A percentile compares a stretch with the other conserved stretches of the same genome.
Conservation (phyloP, 2,888 invertebrate genomes). For the Yponomeuta malinellus region DNA sequence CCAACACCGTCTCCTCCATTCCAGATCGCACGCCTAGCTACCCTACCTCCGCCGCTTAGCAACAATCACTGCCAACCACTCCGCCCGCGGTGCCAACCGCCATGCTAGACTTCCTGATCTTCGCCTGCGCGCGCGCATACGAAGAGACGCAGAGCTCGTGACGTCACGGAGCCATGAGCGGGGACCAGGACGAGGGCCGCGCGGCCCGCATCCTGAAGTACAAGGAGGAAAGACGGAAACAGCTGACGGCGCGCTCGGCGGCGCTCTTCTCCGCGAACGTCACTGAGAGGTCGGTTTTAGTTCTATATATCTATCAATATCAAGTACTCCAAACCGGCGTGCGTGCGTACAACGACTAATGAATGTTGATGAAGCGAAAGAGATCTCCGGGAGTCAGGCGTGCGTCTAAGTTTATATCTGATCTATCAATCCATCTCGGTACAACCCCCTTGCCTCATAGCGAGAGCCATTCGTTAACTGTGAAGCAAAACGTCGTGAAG, state of each 20-base stretch:
- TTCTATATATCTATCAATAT: no score
- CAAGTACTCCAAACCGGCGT: no score
- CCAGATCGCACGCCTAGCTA: conserved; percentile 26
- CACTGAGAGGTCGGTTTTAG: conserved; percentile 53
- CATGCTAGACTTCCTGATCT: conserved; percentile 58
- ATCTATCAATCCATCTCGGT: no score
- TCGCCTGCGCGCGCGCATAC: conserved; percentile 41
- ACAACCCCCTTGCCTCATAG: no score
- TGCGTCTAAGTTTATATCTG: no score
- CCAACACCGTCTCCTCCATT: background rate
- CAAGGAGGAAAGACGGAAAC: conserved; percentile 83
- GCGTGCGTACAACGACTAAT: no score
- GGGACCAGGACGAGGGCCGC: conserved; percentile 66
- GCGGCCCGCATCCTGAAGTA: conserved; percentile 81
- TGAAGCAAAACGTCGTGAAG: no score
- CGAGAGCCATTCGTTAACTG: no score
- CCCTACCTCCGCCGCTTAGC: conserved; percentile 41
- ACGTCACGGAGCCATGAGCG: conserved; percentile 57
- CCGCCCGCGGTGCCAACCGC: conserved; percentile 45
- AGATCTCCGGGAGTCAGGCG: no score
- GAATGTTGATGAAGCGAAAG: no score
- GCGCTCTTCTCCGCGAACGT: conserved; percentile 80
- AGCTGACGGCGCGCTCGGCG: conserved; percentile 78
- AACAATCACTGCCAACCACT: conserved; percentile 68
- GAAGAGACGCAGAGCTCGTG: conserved; percentile 48